Conservation (phyloP, 2,888 invertebrate genomes). For the Ichneumon xanthorius region DNA sequence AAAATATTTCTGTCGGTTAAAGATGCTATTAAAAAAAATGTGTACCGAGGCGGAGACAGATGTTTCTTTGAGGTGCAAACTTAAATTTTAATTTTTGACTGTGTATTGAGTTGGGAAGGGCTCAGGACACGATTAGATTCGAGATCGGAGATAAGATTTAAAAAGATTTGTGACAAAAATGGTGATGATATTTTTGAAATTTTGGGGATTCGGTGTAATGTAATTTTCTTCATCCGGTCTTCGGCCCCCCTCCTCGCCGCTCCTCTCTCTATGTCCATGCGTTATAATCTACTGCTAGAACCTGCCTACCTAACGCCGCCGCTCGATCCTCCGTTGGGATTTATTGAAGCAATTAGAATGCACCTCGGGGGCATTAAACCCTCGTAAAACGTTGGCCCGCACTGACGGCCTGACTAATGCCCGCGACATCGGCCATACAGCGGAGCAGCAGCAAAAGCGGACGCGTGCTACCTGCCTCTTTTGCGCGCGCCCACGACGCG, state of each 20-base stretch:
- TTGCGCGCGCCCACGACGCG: conserved; percentile 39
- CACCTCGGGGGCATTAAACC: conserved; percentile 84
- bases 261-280: not conserved
- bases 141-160: no score
- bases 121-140: no score
- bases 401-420: conserved; percentile 81
- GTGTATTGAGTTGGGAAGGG: no score
- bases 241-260: not conserved
- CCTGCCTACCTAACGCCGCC: conserved; percentile 48
- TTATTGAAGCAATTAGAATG: conserved; percentile 84
- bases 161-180: not conserved
- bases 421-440: conserved; percentile 71
- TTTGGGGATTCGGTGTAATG: not conserved
- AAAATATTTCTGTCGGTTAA: no score
- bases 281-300: conserved; percentile 21
- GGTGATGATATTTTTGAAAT: not conserved
- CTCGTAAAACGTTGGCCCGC: conserved; percentile 83
- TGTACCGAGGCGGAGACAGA: no score
- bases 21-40: no score
- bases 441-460: conserved; percentile 64
- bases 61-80: no score
- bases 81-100: no score
- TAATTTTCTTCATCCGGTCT: conserved; percentile 27
- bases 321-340: conserved; percentile 79
- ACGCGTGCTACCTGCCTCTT: conserved; percentile 76